A percentile compares a stretch with the other conserved stretches of the same genome.
These are phyloP conservation scores for Drosophila aff. DNA, from an alignment of 1,140 invertebrate genomes.

Conservation along the genomic window DNA sequence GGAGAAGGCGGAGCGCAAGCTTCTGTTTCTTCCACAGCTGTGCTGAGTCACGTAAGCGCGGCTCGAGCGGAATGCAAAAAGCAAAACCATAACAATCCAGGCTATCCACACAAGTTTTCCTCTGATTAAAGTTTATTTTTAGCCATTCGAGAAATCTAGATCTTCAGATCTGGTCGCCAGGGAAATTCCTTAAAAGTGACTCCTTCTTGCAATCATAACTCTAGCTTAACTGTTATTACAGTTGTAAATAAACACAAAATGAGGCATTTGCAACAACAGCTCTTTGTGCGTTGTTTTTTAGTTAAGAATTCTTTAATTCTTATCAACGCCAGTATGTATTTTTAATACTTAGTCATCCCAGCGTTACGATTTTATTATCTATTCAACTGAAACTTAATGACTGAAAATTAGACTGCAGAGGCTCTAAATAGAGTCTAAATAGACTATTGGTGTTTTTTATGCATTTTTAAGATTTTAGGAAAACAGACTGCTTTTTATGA, in stretches of 20 bases:
- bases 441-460: not conserved
- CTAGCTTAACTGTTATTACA: not conserved
- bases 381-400: not conserved
- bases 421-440: no score
- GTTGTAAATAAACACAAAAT: not conserved
- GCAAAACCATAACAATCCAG: conserved; percentile 21
- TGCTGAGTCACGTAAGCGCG: conserved; percentile 60
- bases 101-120: conserved; percentile 4
- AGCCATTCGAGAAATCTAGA: conserved; percentile 1
- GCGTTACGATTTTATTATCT: not conserved
- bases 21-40: conserved; percentile 26
- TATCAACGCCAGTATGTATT: not conserved
- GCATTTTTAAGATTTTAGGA: not conserved
- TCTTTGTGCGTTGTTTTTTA: not conserved
- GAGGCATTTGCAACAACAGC: not conserved
- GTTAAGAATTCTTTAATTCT: not conserved
- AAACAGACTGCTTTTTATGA: no score
- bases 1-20: conserved; percentile 14
- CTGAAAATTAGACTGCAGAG: not conserved
- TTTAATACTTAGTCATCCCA: not conserved
- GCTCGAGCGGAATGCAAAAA: conserved; percentile 13
- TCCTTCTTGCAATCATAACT: not conserved
- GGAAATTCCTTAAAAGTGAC: conserved; percentile 14
- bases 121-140: not conserved
- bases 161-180: not conserved